These are phyloP conservation scores for Brachionus koreanus DNA, from an alignment of 1,140 invertebrate genomes.

Conservation along the genomic window DNA sequence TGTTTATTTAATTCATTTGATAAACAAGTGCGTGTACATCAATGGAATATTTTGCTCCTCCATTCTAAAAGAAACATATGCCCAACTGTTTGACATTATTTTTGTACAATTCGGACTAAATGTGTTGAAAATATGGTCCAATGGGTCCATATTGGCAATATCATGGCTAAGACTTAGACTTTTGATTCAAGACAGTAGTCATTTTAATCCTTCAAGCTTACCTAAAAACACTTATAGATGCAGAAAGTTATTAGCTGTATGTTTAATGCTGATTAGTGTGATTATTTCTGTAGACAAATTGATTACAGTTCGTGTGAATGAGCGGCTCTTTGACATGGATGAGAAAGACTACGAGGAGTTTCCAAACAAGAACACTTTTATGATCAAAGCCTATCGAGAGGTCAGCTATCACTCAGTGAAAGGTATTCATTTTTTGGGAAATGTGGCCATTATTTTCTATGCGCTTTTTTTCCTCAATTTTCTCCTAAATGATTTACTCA, in stretches of 20 bases:
- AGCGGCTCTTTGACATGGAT: background rate
- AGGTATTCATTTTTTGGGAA: background rate
- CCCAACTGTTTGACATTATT: background rate
- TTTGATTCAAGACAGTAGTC: background rate
- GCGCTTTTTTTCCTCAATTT: background rate
- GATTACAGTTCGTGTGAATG: background rate
- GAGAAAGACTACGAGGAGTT: background rate
- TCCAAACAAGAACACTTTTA: background rate
- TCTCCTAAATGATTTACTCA: background rate
- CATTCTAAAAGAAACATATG: background rate
- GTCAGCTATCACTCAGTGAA: background rate
- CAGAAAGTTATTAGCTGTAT: background rate
- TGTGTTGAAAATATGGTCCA: background rate
- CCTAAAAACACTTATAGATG: background rate
- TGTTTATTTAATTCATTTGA: background rate
- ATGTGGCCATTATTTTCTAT: background rate
- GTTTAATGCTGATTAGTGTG: background rate
- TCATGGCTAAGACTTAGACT: background rate
- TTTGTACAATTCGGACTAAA: background rate
- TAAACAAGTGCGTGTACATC: background rate
- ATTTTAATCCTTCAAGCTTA: background rate
- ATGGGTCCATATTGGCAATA: background rate
- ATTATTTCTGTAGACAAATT: background rate
- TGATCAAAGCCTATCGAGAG: background rate
- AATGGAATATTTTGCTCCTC: background rate